Evolutionary conservation across 2,797 vertebrate species (phyloP).

Genomic region (Cryptoprocta ferox): DNA sequence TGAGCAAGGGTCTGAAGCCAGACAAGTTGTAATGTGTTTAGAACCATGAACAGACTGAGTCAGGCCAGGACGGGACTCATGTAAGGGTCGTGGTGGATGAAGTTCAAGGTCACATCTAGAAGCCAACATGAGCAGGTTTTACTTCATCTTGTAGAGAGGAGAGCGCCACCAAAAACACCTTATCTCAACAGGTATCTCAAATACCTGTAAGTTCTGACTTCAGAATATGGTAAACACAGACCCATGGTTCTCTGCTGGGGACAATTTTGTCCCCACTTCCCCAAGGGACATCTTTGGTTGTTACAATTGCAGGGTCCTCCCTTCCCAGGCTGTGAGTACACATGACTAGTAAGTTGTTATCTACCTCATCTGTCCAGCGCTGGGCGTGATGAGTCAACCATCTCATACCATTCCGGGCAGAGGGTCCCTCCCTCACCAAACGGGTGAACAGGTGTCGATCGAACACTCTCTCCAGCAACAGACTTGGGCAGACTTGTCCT

Average conservation of each 20-base stretch:
- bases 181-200: too few relatives aligned
- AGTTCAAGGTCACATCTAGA: background rate
- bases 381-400: too few relatives aligned
- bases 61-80: background rate
- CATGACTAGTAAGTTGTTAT: background rate
- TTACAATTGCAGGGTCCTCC: too few relatives aligned
- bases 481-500: too few relatives aligned
- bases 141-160: background rate
- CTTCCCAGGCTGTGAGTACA: background rate
- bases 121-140: background rate
- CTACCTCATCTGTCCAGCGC: rapidly evolving
- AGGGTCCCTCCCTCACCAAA: background rate
- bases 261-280: background rate
- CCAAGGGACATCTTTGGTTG: background rate
- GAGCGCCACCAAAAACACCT: background rate
- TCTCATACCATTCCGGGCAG: background rate
- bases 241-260: background rate
- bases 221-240: background rate
- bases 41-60: background rate
- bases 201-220: background rate
- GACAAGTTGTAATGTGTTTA: background rate
- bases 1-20: background rate
- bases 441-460: too few relatives aligned
- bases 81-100: rapidly evolving
- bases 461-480: background rate